phyloP scores from a whole-genome alignment of 2,113 vertebrate genomes.

The Taurulus bubalis region DNA sequence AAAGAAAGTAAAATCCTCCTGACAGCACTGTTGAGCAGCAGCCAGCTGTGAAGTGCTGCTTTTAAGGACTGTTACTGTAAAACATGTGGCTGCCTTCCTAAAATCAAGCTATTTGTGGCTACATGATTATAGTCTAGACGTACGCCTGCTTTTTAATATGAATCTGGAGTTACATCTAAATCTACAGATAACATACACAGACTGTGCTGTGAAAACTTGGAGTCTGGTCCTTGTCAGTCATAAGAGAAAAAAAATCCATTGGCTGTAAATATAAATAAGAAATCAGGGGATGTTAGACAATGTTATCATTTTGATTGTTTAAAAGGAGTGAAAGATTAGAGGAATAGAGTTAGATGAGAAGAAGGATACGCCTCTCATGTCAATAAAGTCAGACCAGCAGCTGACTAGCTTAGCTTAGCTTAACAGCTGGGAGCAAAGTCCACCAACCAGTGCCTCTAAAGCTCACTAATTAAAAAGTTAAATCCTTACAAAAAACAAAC shows the following conservation, averaged over 20 bases:
- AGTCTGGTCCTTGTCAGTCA: slow-evolving; percentile 51
- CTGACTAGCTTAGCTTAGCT: not conserved
- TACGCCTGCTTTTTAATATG: slow-evolving; percentile 58
- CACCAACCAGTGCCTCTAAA: not conserved
- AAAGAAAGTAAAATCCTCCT: slow-evolving; percentile 31
- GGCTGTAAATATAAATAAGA: slow-evolving; percentile 8
- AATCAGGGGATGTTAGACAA: slow-evolving; percentile 3
- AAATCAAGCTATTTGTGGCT: slow-evolving; percentile 75
- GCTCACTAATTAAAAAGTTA: not conserved
- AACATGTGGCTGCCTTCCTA: slow-evolving; percentile 73
- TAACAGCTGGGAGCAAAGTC: not conserved
- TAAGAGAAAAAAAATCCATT: slow-evolving; percentile 2
- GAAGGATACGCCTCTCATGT: not conserved
- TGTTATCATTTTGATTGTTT: not conserved
- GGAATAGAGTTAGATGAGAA: not conserved
- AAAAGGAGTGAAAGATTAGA: not conserved
- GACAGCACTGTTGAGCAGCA: slow-evolving; percentile 55
- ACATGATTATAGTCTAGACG: slow-evolving; percentile 79
- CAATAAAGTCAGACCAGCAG: not conserved
- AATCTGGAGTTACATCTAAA: slow-evolving; percentile 56
- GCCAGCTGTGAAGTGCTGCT: slow-evolving; percentile 69
- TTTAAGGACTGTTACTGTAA: slow-evolving; percentile 60
- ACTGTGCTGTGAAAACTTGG: slow-evolving; percentile 26
- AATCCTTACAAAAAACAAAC: not conserved
- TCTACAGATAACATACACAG: slow-evolving; percentile 43